Evolutionary conservation across 2,113 vertebrate genomes (phyloP).

Genomic region (rat (Rattus norvegicus)): GRCr8 NC_086024.1:13192001-13192500

Average conservation of each 20-base stretch:
- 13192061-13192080: constrained; percentile 61
- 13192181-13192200: background rate
- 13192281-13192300: background rate
- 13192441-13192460: background rate
- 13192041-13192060: background rate
- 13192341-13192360: background rate
- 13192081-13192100: constrained; percentile 75
- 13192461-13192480: background rate
- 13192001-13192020: background rate
- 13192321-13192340: background rate
- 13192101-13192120: constrained; percentile 61
- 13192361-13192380: no score
- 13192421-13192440: background rate
- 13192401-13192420: background rate
- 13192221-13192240: constrained; percentile 38
- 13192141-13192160: constrained; percentile 50
- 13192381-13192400: background rate
- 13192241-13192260: background rate
- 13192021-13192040: constrained; percentile 72
- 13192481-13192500: background rate
- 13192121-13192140: constrained; percentile 56
- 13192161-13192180: background rate
- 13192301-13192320: background rate
- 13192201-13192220: no score
- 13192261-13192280: background rate